phyloP scores from a whole-genome alignment of 92 coral and sea anemone species.

The Zoanthus sansibaricus region DNA sequence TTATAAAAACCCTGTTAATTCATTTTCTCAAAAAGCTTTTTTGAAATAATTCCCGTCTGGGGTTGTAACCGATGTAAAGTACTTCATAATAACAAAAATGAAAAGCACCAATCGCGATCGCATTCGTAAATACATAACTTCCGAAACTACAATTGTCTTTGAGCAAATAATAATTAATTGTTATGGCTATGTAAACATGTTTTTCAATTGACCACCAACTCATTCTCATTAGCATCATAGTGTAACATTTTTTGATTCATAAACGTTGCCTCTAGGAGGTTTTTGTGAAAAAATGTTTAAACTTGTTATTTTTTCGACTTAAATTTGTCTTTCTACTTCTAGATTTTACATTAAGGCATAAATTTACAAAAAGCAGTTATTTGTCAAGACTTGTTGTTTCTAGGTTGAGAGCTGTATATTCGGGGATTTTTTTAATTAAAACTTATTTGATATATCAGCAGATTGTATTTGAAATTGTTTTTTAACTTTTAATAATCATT shows the following conservation, averaged over 20 bases:
- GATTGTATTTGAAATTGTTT: no score
- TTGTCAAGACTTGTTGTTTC: no score
- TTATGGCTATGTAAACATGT: neutral
- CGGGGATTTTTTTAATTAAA: no score
- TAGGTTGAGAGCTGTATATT: no score
- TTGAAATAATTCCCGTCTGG: neutral
- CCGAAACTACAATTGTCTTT: neutral
- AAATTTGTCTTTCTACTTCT: no score
- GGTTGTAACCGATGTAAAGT: neutral
- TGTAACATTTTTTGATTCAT: neutral
- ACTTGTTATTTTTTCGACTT: no score
- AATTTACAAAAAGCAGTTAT: no score
- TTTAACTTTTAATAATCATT: no score
- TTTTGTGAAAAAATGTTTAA: neutral
- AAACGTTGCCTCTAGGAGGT: neutral
- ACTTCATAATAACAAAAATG: neutral
- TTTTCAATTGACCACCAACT: slow-evolving; percentile 16
- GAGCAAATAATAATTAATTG: neutral
- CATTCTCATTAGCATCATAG: neutral
- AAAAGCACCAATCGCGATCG: neutral
- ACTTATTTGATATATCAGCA: no score
- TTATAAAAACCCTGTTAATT: neutral
- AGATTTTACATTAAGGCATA: no score
- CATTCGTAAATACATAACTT: neutral
- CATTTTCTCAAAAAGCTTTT: neutral